Conservation (phyloP, 2,888 invertebrate species). For the Congeria kusceri region DNA sequence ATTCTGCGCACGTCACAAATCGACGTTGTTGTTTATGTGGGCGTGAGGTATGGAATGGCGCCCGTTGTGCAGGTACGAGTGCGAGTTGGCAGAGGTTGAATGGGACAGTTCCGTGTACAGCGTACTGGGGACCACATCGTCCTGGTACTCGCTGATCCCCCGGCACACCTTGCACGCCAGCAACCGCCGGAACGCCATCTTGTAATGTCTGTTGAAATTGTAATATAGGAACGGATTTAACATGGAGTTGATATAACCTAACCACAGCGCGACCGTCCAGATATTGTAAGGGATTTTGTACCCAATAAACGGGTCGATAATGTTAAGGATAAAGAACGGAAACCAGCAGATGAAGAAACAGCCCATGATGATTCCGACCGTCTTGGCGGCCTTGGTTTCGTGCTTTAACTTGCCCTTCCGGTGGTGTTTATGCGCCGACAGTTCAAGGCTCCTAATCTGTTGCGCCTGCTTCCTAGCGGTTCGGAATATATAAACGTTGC, state of each 20-base stretch:
- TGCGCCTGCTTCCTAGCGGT: constrained; percentile 79
- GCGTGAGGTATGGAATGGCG: constrained; percentile 44
- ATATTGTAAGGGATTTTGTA: constrained; percentile 78
- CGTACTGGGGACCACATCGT: constrained; percentile 67
- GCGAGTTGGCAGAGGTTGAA: constrained; percentile 59
- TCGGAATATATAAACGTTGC: constrained; percentile 79
- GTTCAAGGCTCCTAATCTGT: constrained; percentile 79
- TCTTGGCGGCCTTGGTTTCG: constrained; percentile 83
- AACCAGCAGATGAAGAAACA: constrained; percentile 83
- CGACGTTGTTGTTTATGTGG: constrained; percentile 60
- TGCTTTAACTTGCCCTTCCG: constrained; percentile 79
- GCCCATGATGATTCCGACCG: constrained; percentile 82
- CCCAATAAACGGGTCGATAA: constrained; percentile 80
- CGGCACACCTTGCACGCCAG: constrained; percentile 76
- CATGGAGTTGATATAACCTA: constrained; percentile 82
- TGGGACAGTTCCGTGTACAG: constrained; percentile 61
- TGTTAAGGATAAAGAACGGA: constrained; percentile 82
- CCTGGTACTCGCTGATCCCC: constrained; percentile 76
- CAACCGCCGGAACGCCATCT: constrained; percentile 77
- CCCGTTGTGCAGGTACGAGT: constrained; percentile 55
- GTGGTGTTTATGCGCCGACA: constrained; percentile 72
- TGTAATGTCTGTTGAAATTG: constrained; percentile 78
- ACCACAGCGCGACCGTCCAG: constrained; percentile 81
- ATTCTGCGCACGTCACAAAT: constrained; percentile 42
- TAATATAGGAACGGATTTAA: constrained; percentile 79